Percentiles rank a stretch among this genome's conserved stretches.
These are phyloP conservation scores for Grammomys dolichurus DNA, from an alignment of 2,113 vertebrate genomes.

Conservation along the genomic window DNA sequence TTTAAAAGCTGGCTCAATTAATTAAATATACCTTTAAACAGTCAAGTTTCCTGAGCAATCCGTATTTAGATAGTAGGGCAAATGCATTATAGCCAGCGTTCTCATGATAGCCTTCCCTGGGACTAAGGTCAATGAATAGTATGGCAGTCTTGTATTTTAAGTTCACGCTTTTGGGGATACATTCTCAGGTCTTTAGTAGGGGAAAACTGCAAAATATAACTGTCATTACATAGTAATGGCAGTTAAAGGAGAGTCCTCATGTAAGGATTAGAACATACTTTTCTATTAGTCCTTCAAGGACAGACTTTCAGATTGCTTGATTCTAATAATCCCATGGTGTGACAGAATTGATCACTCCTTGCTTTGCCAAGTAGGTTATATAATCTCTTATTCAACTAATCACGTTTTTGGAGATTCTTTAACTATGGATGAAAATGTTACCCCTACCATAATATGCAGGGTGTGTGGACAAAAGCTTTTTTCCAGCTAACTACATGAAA, in stretches of 20 bases:
- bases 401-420: conserved; percentile 74
- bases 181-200: conserved; percentile 70
- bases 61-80: conserved; percentile 16
- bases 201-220: conserved; percentile 84
- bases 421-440: conserved; percentile 84
- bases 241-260: conserved; percentile 84
- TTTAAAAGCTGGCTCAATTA: too few relatives aligned
- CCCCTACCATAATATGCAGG: conserved; percentile 85
- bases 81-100: conserved; percentile 61
- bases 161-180: conserved; percentile 77
- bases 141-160: conserved; percentile 77
- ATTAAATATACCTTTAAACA: too few relatives aligned
- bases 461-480: conserved; percentile 86
- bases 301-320: conserved; percentile 57
- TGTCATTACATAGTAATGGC: conserved; percentile 87
- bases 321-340: conserved; percentile 79
- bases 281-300: conserved; percentile 87
- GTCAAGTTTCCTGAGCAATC: neutral
- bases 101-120: conserved; percentile 10
- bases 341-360: conserved; percentile 73
- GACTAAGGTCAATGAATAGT: conserved; percentile 27
- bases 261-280: conserved; percentile 77
- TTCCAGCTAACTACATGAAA: conserved; percentile 86
- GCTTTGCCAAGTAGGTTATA: conserved; percentile 83
- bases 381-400: conserved; percentile 66